These are phyloP conservation scores for Buphagus erythrorhynchus DNA, from an alignment of 2,797 vertebrate species.

Conservation along the genomic window DNA sequence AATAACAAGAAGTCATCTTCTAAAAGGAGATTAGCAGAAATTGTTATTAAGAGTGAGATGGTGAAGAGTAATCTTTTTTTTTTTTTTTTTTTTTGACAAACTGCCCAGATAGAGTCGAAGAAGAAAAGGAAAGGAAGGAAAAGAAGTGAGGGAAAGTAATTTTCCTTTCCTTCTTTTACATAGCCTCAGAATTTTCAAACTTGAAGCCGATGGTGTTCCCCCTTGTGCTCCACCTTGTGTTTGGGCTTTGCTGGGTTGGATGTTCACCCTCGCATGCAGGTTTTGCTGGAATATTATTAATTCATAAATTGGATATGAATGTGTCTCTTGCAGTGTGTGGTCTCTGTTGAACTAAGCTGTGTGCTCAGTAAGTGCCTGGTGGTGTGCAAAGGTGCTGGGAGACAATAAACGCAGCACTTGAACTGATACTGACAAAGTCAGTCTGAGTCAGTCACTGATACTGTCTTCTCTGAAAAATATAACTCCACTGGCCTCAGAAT, in stretches of 20 bases:
- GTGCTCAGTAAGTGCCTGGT: neutral
- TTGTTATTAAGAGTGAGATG: neutral
- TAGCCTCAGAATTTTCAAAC: neutral
- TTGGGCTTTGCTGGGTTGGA: neutral
- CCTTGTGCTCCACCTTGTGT: neutral
- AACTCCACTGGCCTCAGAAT: neutral
- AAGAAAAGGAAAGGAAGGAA: neutral
- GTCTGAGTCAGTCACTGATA: neutral
- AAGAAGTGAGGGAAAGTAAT: accelerated
- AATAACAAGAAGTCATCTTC: neutral
- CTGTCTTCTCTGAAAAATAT: neutral
- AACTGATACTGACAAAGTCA: neutral
- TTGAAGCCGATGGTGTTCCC: accelerated
- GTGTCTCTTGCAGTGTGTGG: neutral
- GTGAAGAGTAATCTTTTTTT: neutral
- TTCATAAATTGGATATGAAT: neutral
- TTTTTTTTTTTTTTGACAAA: neutral
- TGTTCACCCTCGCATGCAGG: neutral
- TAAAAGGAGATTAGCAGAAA: neutral
- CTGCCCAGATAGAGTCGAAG: neutral
- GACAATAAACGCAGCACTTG: neutral
- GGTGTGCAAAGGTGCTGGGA: neutral
- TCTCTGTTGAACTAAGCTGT: neutral
- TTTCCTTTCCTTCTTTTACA: neutral
- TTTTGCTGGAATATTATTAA: neutral